Conservation (phyloP, 2,888 invertebrate species). For the Tholera decimalis region DNA sequence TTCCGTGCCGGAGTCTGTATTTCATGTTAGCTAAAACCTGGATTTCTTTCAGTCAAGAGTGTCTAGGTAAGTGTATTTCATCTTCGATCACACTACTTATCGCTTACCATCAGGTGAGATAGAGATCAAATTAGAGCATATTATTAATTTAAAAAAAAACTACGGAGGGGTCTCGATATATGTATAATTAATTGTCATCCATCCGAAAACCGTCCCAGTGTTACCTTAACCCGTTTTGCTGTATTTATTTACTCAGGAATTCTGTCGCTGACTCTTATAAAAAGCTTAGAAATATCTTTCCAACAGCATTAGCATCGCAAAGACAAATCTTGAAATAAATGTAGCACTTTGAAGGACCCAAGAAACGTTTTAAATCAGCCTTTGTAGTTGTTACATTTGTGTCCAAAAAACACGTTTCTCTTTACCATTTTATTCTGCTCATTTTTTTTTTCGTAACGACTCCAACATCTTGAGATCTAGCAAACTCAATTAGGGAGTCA, state of each 20-base stretch:
- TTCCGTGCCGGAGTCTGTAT: too few relatives aligned
- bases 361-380: constrained; percentile 5
- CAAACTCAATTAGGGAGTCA: constrained; percentile 39
- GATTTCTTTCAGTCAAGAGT: too few relatives aligned
- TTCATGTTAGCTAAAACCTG: too few relatives aligned
- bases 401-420: constrained; percentile 3
- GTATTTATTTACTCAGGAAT: too few relatives aligned
- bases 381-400: neutral
- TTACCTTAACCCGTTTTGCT: neutral
- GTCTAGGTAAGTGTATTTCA: too few relatives aligned
- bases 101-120: too few relatives aligned
- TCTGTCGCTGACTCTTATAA: too few relatives aligned
- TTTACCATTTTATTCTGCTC: constrained; percentile 6
- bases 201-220: neutral
- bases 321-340: neutral
- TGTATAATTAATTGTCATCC: too few relatives aligned
- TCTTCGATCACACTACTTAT: too few relatives aligned
- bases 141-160: too few relatives aligned
- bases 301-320: neutral
- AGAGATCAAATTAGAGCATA: too few relatives aligned
- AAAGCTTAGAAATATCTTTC: neutral
- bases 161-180: too few relatives aligned
- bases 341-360: neutral
- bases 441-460: constrained; percentile 32
- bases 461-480: constrained; percentile 13